Evolutionary conservation across 2,888 invertebrate species (phyloP).

Genomic region (Clunio marinus): DNA sequence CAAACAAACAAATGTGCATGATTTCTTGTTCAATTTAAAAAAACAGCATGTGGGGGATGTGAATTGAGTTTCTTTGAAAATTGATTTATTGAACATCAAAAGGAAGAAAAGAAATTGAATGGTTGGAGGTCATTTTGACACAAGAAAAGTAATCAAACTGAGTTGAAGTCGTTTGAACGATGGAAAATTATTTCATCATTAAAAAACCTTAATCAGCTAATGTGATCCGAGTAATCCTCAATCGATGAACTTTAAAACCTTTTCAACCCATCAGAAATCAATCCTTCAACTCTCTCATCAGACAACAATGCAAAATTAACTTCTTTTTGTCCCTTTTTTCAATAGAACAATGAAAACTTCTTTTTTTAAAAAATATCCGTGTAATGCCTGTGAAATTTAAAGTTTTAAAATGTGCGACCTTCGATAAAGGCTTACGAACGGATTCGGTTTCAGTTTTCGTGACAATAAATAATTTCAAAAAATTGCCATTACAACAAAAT

Average conservation of each 20-base stretch:
- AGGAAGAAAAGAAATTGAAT: slow-evolving; percentile 13
- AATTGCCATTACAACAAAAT: slow-evolving; percentile 32
- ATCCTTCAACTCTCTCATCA: slow-evolving; percentile 1
- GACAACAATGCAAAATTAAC: slow-evolving; percentile 28
- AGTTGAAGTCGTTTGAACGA: neutral
- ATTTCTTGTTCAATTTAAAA: neutral
- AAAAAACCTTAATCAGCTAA: neutral
- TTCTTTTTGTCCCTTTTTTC: slow-evolving; percentile 7
- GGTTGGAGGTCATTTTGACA: neutral
- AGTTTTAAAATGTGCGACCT: slow-evolving; percentile 8
- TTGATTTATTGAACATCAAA: slow-evolving; percentile 37
- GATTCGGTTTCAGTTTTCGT: neutral
- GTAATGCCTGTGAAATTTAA: slow-evolving; percentile 30
- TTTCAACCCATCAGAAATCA: slow-evolving; percentile 21
- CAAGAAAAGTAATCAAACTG: neutral
- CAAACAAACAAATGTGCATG: neutral
- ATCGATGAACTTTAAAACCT: slow-evolving; percentile 33
- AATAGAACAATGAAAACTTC: neutral
- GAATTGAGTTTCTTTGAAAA: too few relatives aligned
- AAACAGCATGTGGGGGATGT: slow-evolving; percentile 1
- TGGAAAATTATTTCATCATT: too few relatives aligned
- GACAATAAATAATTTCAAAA: slow-evolving; percentile 20
- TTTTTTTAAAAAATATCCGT: neutral
- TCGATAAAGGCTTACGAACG: slow-evolving; percentile 11
- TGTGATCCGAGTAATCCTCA: slow-evolving; percentile 14